Evolutionary conservation across 2,113 vertebrate genomes (phyloP).

Genomic region (Mus spicilegus): DNA sequence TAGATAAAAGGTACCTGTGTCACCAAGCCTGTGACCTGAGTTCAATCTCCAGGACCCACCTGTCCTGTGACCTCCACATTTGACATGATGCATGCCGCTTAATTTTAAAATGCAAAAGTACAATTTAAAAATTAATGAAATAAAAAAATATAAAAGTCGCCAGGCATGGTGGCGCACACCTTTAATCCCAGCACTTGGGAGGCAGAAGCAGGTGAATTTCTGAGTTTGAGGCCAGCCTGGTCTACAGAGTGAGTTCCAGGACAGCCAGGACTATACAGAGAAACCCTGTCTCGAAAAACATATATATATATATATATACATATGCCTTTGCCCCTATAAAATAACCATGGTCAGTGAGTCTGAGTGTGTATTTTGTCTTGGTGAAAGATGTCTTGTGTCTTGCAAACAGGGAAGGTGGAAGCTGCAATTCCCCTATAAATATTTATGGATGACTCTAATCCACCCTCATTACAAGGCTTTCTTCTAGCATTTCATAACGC

Average conservation of each 20-base stretch:
- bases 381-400: neutral
- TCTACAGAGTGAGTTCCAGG: too few species aligned
- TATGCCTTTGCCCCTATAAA: neutral
- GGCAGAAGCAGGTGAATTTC: too few species aligned
- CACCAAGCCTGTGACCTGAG: neutral
- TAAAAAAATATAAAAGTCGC: neutral
- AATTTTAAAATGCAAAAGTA: neutral
- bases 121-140: neutral
- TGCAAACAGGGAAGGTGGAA: neutral
- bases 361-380: too few species aligned
- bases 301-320: too few species aligned
- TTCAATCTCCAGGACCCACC: neutral
- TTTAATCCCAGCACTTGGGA: too few species aligned
- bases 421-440: conserved; percentile 45
- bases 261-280: too few species aligned
- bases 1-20: too few species aligned
- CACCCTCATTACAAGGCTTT: conserved; percentile 23
- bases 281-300: too few species aligned
- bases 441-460: conserved; percentile 24
- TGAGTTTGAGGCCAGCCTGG: too few species aligned
- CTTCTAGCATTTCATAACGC: neutral
- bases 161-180: too few species aligned
- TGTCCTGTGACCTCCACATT: neutral
- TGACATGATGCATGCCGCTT: neutral
- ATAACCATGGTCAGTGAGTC: neutral